Base-by-base conservation (phyloP, 1,140 invertebrate species). In the Drosophila leontia region DNA sequence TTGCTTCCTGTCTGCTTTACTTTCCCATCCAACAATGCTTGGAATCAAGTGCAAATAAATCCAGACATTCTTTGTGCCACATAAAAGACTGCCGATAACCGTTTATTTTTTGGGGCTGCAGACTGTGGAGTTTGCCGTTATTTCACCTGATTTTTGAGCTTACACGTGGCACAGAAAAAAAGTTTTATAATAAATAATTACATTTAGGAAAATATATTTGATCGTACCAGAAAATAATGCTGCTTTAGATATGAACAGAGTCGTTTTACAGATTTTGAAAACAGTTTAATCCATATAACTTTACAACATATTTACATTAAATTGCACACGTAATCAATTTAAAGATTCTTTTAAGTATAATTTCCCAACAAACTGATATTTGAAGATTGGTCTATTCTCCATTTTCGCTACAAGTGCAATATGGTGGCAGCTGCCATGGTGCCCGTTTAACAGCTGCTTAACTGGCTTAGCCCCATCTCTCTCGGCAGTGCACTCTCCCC, bases 381-480 rank as follows among this genome's bases (percentile, higher is more conserved):
- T 15, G 8, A 6, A 15, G 19, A 35, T 29, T 5, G 15, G 0
- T 3, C 15, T 55, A 15, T 15, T 37, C 19, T 56, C 8, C 7
- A 3, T 26, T 37, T 39, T 15, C 35, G 4, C 39, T 56, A 64
- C 62, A 62, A 64, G 62, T 64, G 62, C 62, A 64, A 64, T 64
- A 62, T 64, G 62, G 58, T 74, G 55, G 62, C 61, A 74, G 79
- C 74, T 65, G 61, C 61, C 39, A 11, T 48, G 59, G 57, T 67
- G 67, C 60, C 47, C 76, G 60, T 75, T 83, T 55, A 80, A 84
- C 82, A 85, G 77, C 82, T 85, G 82, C 77, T 85, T 82, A 85
- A 78, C 82, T 70, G 80, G 76, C 60, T 77, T 74, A 53, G 35
- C n/a, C 26, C 57, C 42, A 12, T 67, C 57, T 32, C 62, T 48